Conservation (phyloP, 2,797 vertebrate species). For the Anolis apletophallus region DNA sequence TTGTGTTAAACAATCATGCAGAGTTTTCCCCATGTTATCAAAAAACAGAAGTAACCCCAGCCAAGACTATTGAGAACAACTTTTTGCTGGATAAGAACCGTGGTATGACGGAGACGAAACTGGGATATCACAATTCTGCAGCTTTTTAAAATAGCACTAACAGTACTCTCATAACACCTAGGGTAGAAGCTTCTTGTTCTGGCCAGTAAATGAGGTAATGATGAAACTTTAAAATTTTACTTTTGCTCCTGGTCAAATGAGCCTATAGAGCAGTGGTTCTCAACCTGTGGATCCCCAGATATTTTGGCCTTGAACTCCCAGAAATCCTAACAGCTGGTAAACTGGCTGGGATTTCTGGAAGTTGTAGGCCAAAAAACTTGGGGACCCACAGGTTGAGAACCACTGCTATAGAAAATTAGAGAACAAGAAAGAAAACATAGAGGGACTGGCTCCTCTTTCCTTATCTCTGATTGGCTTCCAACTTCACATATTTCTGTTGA, state of each 20-base stretch:
- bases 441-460: background rate
- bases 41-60: background rate
- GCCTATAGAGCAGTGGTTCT: too few species aligned
- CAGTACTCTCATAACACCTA: background rate
- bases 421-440: background rate
- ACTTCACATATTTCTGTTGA: background rate
- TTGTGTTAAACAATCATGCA: background rate
- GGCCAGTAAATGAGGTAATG: background rate
- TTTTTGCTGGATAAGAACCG: background rate
- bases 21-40: slow-evolving; percentile 4
- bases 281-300: too few species aligned
- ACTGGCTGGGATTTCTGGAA: too few species aligned
- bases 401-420: background rate
- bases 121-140: background rate
- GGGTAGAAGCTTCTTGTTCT: background rate
- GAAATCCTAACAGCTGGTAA: too few species aligned
- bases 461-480: background rate
- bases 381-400: too few species aligned
- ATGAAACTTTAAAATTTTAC: slow-evolving; percentile 3
- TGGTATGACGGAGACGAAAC: background rate
- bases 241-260: background rate
- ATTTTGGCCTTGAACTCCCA: too few species aligned
- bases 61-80: background rate
- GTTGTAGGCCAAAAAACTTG: too few species aligned
- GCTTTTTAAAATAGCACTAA: background rate